Conservation (phyloP, 2,113 vertebrate species). For the Catharus fuscescens region DNA sequence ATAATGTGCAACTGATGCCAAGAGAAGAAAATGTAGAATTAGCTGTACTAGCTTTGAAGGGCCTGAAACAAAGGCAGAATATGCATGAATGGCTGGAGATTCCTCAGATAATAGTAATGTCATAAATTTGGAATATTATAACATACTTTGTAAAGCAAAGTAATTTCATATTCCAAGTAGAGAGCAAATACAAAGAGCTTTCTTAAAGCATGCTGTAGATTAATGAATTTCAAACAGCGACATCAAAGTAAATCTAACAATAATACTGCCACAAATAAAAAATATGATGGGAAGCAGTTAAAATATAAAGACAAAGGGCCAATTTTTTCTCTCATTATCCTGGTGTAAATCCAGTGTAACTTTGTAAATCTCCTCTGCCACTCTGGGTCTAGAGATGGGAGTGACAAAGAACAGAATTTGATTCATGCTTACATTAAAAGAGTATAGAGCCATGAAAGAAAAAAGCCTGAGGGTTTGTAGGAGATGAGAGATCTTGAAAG, state of each 20-base stretch:
- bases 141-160: conserved; percentile 1
- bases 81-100: conserved; percentile 48
- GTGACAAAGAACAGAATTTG: conserved; percentile 15
- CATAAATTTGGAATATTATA: conserved; percentile 61
- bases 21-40: conserved; percentile 49
- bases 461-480: neutral
- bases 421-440: neutral
- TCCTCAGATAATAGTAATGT: conserved; percentile 52
- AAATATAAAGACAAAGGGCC: conserved; percentile 17
- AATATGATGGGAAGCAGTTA: conserved; percentile 18
- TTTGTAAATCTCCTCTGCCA: neutral
- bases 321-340: neutral
- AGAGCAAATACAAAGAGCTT: conserved; percentile 46
- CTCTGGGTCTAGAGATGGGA: neutral
- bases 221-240: conserved; percentile 51
- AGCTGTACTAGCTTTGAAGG: conserved; percentile 35
- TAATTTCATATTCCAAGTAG: conserved; percentile 60
- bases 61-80: conserved; percentile 54
- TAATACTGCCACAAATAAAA: conserved; percentile 51
- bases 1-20: conserved; percentile 32
- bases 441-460: neutral
- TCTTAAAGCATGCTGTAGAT: conserved; percentile 26
- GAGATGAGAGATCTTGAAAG: conserved; percentile 23
- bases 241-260: conserved; percentile 64
- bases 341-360: neutral